phyloP scores from a whole-genome alignment of 1,140 invertebrate genomes.

The Drosophila chauvacae region DNA sequence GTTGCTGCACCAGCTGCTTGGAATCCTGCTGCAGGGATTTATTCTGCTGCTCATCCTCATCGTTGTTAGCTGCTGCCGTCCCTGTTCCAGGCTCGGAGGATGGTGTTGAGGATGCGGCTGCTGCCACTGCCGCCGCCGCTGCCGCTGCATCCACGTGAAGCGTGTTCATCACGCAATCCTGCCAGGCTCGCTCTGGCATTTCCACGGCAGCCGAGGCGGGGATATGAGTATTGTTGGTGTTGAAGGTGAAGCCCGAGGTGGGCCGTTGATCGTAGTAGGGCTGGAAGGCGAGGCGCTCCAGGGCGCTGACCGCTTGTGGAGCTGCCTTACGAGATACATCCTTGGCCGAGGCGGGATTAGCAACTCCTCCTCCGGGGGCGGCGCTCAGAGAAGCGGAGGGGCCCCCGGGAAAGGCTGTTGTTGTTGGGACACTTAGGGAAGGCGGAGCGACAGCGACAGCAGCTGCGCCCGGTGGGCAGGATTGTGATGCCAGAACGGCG shows the following conservation, averaged over 20 bases:
- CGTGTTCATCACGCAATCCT: slow-evolving; percentile 88
- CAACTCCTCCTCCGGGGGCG: slow-evolving; percentile 9
- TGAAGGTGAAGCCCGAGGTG: slow-evolving; percentile 83
- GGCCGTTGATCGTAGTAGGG: slow-evolving; percentile 80
- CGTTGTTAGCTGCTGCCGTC: slow-evolving; percentile 24
- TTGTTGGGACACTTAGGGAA: slow-evolving; percentile 4
- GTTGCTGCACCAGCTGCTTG: slow-evolving; percentile 70
- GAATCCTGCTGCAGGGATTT: slow-evolving; percentile 58
- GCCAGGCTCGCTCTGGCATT: slow-evolving; percentile 91
- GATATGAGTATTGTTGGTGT: slow-evolving; percentile 83
- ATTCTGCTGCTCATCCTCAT: slow-evolving; percentile 50
- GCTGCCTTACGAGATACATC: slow-evolving; percentile 49
- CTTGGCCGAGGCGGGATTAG: slow-evolving; percentile 22
- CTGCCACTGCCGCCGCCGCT: slow-evolving; percentile 36
- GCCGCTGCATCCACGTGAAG: slow-evolving; percentile 66
- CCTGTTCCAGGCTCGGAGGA: slow-evolving; percentile 17
- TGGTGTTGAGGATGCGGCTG: slow-evolving; percentile 10
- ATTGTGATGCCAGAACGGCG: slow-evolving; percentile 61
- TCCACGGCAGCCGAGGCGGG: slow-evolving; percentile 86
- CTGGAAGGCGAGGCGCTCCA: slow-evolving; percentile 75
- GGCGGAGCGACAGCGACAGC: slow-evolving; percentile 9
- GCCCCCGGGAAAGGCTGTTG: slow-evolving; percentile 47
- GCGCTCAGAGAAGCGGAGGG: slow-evolving; percentile 1
- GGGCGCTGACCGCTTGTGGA: slow-evolving; percentile 62
- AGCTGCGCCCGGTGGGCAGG: slow-evolving; percentile 50